These are phyloP conservation scores for Mohoua ochrocephala DNA, from an alignment of 2,113 vertebrate species.

Conservation along the genomic window DNA sequence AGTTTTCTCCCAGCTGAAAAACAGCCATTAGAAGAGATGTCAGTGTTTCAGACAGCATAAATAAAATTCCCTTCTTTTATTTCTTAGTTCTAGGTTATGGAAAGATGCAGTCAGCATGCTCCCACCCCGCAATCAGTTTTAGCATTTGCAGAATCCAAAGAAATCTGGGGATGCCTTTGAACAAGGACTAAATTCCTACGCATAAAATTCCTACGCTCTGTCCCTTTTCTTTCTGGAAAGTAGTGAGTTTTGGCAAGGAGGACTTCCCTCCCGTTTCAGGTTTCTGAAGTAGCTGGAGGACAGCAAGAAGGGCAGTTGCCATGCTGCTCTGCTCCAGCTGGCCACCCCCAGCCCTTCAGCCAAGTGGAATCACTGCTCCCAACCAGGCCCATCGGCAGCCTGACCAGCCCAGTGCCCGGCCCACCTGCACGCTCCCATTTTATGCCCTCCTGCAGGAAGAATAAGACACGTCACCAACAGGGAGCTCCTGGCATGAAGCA, in stretches of 20 bases:
- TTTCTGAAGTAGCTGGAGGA: neutral
- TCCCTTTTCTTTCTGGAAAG: neutral
- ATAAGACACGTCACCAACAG: neutral
- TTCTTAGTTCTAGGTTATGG: neutral
- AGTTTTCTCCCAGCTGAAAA: neutral
- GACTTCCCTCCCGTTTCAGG: neutral
- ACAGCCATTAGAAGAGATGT: neutral
- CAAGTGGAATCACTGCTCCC: neutral
- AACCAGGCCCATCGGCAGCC: neutral
- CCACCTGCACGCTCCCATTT: neutral
- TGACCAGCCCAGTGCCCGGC: accelerated
- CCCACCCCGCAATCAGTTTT: neutral
- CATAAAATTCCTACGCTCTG: neutral
- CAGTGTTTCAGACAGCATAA: neutral
- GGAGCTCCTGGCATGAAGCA: neutral
- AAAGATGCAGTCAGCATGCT: neutral
- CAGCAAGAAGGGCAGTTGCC: neutral
- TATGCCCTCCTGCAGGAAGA: neutral
- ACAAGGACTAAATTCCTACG: neutral
- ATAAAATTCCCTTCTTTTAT: neutral
- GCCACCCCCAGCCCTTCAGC: neutral
- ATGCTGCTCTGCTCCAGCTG: neutral
- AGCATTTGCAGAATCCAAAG: neutral
- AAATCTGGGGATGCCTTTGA: neutral
- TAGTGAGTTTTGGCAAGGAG: neutral